Evolutionary conservation across 64 coral and sea anemone genomes (phyloP), one percentile per base, ranked within the genome.

Genomic region (Platygyra sinensis): DNA sequence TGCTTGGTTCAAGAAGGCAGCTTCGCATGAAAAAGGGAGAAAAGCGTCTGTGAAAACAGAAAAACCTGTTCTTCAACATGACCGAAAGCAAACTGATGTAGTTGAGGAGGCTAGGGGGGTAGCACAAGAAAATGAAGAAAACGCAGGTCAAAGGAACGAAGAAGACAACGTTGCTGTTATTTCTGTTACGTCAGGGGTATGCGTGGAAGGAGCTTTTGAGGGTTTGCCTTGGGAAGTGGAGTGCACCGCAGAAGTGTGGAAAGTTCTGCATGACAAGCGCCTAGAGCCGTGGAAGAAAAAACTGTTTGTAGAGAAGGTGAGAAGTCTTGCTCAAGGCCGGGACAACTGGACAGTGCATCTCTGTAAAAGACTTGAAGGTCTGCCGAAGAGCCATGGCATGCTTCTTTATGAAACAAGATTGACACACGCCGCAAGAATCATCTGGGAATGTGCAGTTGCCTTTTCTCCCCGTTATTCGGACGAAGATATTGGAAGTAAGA

Each of bases 161-260:
- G 78, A 24, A 81, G 78, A 24, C 67, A 51, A 61, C 39, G 36
- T 9, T 72, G 16, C n/a, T 18, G 19, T 6, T 39, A 36, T 10
- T 10, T 19, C 19, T 72, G n/a, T 67, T 16, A 42, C 31, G 24
- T 30, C 65, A 28, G 54, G 63, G 55, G 74, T 10, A 28, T 6
- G 62, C 30, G 79, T 72, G 5, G 80, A 78, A 27, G 25, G 14
- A 9, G 62, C 76, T 28, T 93, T 93, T 74, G 91, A 93, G 39
- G 78, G 87, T 31, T 75, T 93, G 75, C 51, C 85, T 1, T 93
- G 91, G 91, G 91, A 93, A 88, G 91, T 93, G 13, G 91, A 93
- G 24, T 88, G 91, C 30, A 93, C 91, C 17, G 76, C 87, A n/a
- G 33, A 59, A 62, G 83, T 93, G 2, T 93, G 91, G 91, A 87